Evolutionary conservation across 2,888 invertebrate species (phyloP).

Genomic region (Cynaeus angustus): DNA sequence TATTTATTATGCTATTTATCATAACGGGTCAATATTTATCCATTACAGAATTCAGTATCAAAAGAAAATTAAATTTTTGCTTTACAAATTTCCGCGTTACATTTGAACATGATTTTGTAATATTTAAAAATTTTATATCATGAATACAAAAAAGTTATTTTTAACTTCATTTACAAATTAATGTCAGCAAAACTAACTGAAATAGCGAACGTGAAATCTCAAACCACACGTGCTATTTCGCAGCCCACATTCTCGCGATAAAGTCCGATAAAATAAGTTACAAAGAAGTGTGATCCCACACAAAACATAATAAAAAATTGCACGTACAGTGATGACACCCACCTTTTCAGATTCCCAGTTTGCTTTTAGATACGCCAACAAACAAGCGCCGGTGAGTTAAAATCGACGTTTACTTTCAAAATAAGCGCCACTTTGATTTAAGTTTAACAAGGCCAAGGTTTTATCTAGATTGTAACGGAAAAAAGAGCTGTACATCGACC

Average conservation of each 20-base stretch:
- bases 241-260: slow-evolving; percentile 3
- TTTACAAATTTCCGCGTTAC: too few species aligned
- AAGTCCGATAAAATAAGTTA: slow-evolving; percentile 23
- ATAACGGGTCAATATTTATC: too few species aligned
- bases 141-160: too few species aligned
- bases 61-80: too few species aligned
- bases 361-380: slow-evolving; percentile 1
- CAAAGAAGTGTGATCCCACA: slow-evolving; percentile 19
- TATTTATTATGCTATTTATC: too few species aligned
- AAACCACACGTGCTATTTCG: too few species aligned
- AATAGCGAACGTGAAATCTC: too few species aligned
- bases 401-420: slow-evolving; percentile 9
- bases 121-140: too few species aligned
- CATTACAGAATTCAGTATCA: too few species aligned
- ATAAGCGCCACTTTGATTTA: background rate
- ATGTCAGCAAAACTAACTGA: too few species aligned
- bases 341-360: background rate
- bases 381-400: slow-evolving; percentile 4
- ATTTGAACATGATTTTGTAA: too few species aligned
- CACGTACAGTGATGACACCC: background rate
- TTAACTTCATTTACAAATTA: too few species aligned
- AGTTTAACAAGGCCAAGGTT: background rate
- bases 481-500: slow-evolving; percentile 9
- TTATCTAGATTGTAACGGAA: slow-evolving; percentile 22
- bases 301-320: slow-evolving; percentile 28